Base-by-base conservation (phyloP, 2,888 invertebrate species). In the Aspidapion aeneum region DNA sequence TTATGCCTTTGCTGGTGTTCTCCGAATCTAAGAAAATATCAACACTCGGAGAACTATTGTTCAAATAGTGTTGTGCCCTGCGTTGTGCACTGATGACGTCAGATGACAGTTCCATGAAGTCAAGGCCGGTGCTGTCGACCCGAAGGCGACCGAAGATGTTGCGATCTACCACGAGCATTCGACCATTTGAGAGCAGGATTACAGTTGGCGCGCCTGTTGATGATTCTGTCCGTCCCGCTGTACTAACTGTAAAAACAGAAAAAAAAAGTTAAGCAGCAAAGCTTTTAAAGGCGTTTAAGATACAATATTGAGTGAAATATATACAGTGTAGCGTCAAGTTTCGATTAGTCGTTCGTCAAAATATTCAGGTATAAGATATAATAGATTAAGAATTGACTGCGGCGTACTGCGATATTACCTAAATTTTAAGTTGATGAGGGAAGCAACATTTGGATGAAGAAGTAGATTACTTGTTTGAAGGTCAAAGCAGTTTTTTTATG, bases 131-230 rank as follows among this genome's bases (percentile, higher is more conserved):
- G 49, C 75, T 72, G 66, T 78, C 77, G 18, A 77, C 74, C 75
- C 82, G 82, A 21, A 84, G 77, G 68, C 82, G 82, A 9, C 80
- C 80, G 68, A 84, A 82, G 58, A 84, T 81, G n/a, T 80, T 79
- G 51, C 83, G 79, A 69, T 84, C 84, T 18, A 84, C 84, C 21
- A 84, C 83, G 55, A 84, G 77, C 84, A 84, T 84, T 66, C 84
- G 76, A 2, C 84, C 84, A 69, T 83, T 83, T 0, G 84, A 84
- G 19, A 84, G 75, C 3, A 84, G 79, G 65, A 84, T 84, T 72
- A 84, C 82, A 64, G 84, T 84, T 51, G 84, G 84, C 48, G 35
- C 35, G 35, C 35, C 35, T 35, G 83, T 82, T 50, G 81, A 77
- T 49, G 81, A 79, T 74, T 80, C 78, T 58, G 79, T 75, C 64